Percentiles rank a stretch among this genome's conserved stretches.
Evolutionary conservation across 2,888 invertebrate genomes (phyloP).

Genomic region (Himalopsyche tibetana): DNA sequence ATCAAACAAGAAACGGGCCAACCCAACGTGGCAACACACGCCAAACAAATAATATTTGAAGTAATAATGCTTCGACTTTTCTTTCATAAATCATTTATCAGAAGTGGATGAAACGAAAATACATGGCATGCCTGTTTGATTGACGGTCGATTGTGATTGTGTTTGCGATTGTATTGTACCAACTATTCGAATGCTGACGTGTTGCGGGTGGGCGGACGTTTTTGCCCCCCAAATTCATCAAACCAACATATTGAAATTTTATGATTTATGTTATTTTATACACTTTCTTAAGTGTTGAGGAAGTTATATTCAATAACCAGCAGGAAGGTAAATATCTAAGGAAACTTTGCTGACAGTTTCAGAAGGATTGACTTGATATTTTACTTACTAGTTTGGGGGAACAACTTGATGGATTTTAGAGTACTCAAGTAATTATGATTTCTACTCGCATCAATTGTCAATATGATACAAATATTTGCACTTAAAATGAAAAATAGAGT

Average conservation of each 20-base stretch:
- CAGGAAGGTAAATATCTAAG: too few species aligned
- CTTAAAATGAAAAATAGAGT: too few species aligned
- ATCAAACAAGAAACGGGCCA: background rate
- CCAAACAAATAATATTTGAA: constrained; percentile 24
- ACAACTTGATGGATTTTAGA: too few species aligned
- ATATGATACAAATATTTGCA: too few species aligned
- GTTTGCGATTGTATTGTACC: constrained; percentile 39
- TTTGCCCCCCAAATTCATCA: constrained; percentile 29
- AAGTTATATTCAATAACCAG: background rate
- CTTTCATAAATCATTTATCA: constrained; percentile 43
- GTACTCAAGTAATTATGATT: too few species aligned
- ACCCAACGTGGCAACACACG: constrained; percentile 14
- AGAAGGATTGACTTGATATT: too few species aligned
- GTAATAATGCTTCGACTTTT: constrained; percentile 30
- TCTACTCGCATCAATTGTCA: too few species aligned
- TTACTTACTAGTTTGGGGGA: too few species aligned
- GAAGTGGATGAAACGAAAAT: constrained; percentile 39
- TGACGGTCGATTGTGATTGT: constrained; percentile 29
- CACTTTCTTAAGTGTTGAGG: constrained; percentile 8
- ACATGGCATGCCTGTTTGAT: constrained; percentile 28
- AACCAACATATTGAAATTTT: constrained; percentile 2
- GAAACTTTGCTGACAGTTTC: too few species aligned
- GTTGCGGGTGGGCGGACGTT: constrained; percentile 32
- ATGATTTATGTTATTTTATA: constrained; percentile 24
- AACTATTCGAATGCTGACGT: background rate